phyloP scores from a whole-genome alignment of 2,113 vertebrate species.

The Pyrgilauda ruficollis region DNA sequence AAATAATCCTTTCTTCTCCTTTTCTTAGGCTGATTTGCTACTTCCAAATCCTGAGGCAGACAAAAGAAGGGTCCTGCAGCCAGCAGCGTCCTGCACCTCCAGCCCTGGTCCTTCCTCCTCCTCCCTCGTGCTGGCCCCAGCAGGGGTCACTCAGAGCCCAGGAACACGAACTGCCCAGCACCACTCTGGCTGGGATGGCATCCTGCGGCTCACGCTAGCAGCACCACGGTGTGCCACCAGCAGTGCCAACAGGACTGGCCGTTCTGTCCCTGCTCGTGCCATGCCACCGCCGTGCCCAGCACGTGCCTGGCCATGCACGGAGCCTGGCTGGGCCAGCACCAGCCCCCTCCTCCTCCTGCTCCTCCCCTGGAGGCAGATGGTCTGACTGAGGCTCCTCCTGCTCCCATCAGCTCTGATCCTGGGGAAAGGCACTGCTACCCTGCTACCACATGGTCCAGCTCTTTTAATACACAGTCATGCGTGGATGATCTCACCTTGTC shows the following conservation, averaged over 20 bases:
- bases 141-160: conserved; percentile 65
- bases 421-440: neutral
- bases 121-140: conserved; percentile 44
- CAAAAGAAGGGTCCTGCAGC: conserved; percentile 14
- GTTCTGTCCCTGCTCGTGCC: rapidly evolving
- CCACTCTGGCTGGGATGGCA: neutral
- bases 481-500: neutral
- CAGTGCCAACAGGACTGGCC: rapidly evolving
- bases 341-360: neutral
- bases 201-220: rapidly evolving
- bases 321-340: neutral
- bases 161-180: neutral
- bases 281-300: rapidly evolving
- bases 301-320: rapidly evolving
- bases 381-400: neutral
- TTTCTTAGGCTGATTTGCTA: conserved; percentile 21
- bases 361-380: neutral
- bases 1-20: conserved; percentile 50
- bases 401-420: neutral
- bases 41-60: conserved; percentile 14
- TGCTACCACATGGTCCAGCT: rapidly evolving
- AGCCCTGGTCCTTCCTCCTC: conserved; percentile 3
- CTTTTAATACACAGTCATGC: rapidly evolving
- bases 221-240: neutral
- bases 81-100: neutral